A percentile compares a stretch with the other conserved stretches of the same genome.
Conservation (phyloP, 1,140 invertebrate species). For the Ectropis grisescens region DNA sequence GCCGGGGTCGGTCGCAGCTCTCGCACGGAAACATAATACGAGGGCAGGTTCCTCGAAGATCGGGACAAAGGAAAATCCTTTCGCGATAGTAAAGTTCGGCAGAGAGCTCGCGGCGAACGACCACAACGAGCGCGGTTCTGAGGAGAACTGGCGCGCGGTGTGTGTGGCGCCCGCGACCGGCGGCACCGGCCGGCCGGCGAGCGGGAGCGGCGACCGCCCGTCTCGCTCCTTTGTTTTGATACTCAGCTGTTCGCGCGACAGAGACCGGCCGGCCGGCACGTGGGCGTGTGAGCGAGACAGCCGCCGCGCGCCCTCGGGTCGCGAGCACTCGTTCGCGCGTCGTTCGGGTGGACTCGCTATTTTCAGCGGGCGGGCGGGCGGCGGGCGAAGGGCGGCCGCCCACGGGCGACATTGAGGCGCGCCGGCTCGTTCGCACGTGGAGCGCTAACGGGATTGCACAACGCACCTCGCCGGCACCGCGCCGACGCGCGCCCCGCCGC, state of each 20-base stretch:
- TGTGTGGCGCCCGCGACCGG: constrained; percentile 18
- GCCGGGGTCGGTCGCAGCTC: constrained; percentile 54
- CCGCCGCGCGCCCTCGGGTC: constrained; percentile 22
- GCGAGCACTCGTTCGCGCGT: constrained; percentile 13
- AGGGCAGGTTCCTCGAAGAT: constrained; percentile 60
- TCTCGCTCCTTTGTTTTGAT: constrained; percentile 70
- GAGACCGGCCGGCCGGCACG: constrained; percentile 15
- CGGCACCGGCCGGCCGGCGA: constrained; percentile 61
- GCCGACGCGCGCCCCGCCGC: constrained; percentile 27
- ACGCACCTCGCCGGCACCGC: constrained; percentile 32
- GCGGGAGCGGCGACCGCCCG: constrained; percentile 57
- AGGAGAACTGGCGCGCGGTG: constrained; percentile 43
- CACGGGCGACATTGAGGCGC: constrained; percentile 60
- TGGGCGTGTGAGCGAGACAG: constrained; percentile 29
- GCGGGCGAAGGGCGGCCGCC: constrained; percentile 27
- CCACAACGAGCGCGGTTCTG: constrained; percentile 50
- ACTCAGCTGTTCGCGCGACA: constrained; percentile 65
- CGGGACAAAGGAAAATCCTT: constrained; percentile 63
- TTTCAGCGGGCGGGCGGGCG: constrained; percentile 32
- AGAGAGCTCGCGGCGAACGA: constrained; percentile 48
- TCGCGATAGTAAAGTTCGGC: constrained; percentile 56
- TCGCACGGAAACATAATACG: constrained; percentile 67
- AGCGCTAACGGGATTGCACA: constrained; percentile 62
- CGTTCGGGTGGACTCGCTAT: constrained; percentile 41
- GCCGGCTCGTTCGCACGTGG: constrained; percentile 53